Percentiles rank a stretch among this genome's conserved stretches.
Conservation (phyloP, 2,888 invertebrate species). For the Drosophila greeni region DNA sequence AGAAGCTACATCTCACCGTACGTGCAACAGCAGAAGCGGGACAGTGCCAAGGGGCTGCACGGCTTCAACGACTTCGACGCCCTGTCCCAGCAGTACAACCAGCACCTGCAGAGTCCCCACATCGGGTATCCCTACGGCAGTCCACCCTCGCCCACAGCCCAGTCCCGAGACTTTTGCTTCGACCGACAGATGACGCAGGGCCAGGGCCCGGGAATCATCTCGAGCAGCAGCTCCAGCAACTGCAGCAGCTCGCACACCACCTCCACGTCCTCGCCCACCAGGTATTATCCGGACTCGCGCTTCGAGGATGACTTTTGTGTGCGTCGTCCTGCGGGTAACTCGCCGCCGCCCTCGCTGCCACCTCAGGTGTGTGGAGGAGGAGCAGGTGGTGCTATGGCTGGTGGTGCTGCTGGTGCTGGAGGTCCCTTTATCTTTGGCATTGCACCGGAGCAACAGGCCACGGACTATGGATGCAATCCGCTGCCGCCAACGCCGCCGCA, state of each 20-base stretch:
- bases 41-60: conserved; percentile 76
- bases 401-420: conserved; percentile 73
- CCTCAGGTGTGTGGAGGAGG: not conserved
- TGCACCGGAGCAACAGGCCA: conserved; percentile 77
- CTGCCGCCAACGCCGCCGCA: conserved; percentile 21
- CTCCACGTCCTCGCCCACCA: conserved; percentile 45
- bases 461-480: conserved; percentile 44
- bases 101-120: conserved; percentile 76
- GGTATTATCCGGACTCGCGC: conserved; percentile 60
- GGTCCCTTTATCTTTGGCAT: conserved; percentile 84
- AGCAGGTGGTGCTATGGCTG: conserved; percentile 69
- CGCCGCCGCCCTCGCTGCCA: not conserved
- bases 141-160: conserved; percentile 77
- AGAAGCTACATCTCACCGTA: conserved; percentile 68
- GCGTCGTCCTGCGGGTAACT: conserved; percentile 15
- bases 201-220: conserved; percentile 37
- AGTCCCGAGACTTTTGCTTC: conserved; percentile 75
- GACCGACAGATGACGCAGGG: conserved; percentile 48
- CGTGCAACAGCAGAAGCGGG: conserved; percentile 75
- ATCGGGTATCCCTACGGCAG: conserved; percentile 78
- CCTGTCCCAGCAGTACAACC: conserved; percentile 77
- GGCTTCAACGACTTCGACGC: conserved; percentile 78
- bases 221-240: conserved; percentile 46
- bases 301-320: conserved; percentile 77
- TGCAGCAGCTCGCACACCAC: conserved; percentile 30